Evolutionary conservation across 2,888 invertebrate genomes (phyloP), one percentile per base, ranked within the genome.

Genomic region (Caenorhabditis becei): DNA sequence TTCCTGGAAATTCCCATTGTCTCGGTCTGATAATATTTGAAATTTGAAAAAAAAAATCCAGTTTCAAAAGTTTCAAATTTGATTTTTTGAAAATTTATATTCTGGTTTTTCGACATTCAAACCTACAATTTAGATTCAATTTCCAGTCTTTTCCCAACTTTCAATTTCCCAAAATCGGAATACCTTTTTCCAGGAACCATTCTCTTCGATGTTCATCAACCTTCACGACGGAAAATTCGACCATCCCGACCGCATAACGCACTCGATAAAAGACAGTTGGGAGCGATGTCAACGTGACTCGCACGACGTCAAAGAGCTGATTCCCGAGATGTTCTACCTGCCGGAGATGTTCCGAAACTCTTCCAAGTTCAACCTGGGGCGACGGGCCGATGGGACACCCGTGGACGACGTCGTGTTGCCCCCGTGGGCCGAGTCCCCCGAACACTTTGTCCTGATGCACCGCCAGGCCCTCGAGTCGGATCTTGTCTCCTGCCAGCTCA

Each of bases 181-280:
- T n/a, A n/a, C n/a, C n/a, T n/a, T n/a, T n/a, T 92, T 92, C 2
- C 92, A 96, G 96, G 98, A 99, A 92, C 99, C 99, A 1, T 97
- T 98, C 93, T 97, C 97, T n/a, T 96, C 97, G 47, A 97, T 98
- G 96, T 98, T 97, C 93, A 93, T 99, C 88, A 95, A 97, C 49
- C 94, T 99, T 56, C 98, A 99, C 93, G 97, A 97, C 58, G 98
- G 98, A 81, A 98, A 98, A 92, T 99, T 99, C 92, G 99, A 99
- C 92, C 97, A 98, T 92, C 97, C 98, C 2, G 97, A 99, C 93
- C 93, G 99, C 66, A 93, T 97, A 80, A 99, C 99, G 93, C 96
- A 96, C 1, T 97, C 97, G 2, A 94, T 99, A 49, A 95, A 96
- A 1, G 93, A 97, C 83, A 95, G 97, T 0, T 99, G 99, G 99